A percentile compares a stretch with the other conserved stretches of the same genome.
Conservation (phyloP, 2,797 vertebrate species). For the Coregonus suidteri region DNA sequence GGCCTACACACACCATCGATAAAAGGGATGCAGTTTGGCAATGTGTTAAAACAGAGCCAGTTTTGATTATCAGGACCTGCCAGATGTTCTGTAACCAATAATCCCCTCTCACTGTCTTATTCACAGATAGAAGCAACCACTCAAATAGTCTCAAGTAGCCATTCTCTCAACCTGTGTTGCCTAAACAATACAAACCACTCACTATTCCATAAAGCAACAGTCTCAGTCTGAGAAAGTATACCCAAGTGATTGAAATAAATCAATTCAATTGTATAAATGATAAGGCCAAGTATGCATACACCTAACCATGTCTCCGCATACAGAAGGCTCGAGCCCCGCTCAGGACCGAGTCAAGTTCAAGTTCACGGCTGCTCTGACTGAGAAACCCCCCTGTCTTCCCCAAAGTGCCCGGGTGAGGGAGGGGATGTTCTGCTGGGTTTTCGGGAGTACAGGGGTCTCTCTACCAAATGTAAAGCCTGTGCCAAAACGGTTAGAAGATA, state of each 20-base stretch:
- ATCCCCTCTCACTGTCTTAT: neutral
- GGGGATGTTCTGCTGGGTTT: slow-evolving; percentile 9
- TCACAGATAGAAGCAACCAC: neutral
- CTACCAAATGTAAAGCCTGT: slow-evolving; percentile 9
- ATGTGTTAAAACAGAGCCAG: too few species aligned
- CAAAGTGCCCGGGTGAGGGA: slow-evolving; percentile 19
- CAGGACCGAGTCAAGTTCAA: slow-evolving; percentile 79
- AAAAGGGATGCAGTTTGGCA: too few species aligned
- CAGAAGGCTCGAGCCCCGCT: neutral
- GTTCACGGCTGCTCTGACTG: slow-evolving; percentile 70
- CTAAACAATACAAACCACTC: neutral
- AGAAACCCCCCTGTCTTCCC: slow-evolving; percentile 21
- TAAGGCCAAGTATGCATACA: neutral
- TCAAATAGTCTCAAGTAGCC: neutral
- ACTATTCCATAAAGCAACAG: neutral
- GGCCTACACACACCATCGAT: neutral
- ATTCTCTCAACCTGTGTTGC: neutral
- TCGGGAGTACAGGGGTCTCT: slow-evolving; percentile 11
- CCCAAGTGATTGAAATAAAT: neutral
- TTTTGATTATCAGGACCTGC: neutral
- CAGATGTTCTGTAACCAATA: neutral
- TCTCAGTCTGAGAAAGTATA: neutral
- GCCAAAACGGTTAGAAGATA: neutral
- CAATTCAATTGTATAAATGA: neutral
- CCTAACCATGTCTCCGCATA: neutral